These are phyloP conservation scores for Monodelphis domestica DNA, from an alignment of 2,797 vertebrate species.

Conservation along the genomic window DNA sequence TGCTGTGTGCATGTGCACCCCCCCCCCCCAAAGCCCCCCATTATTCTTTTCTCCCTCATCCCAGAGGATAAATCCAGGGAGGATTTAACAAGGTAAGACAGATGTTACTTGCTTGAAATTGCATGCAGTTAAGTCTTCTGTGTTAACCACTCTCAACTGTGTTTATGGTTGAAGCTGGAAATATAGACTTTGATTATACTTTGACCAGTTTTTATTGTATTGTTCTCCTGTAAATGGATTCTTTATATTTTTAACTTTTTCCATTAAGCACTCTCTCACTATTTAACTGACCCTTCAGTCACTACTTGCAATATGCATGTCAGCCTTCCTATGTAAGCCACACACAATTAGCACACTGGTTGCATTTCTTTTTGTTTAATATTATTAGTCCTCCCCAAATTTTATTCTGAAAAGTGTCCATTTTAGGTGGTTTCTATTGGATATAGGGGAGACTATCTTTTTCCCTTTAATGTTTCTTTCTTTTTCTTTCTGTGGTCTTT, in stretches of 20 bases:
- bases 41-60: neutral
- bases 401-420: neutral
- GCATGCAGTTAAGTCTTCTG: conserved; percentile 39
- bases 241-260: conserved; percentile 52
- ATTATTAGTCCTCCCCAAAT: neutral
- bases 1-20: no score
- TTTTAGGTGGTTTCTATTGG: conserved; percentile 49
- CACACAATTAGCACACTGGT: neutral
- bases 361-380: conserved; percentile 16
- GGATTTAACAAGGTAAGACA: neutral
- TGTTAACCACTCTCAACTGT: conserved; percentile 68
- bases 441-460: neutral
- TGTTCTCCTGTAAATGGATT: conserved; percentile 51
- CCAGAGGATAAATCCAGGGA: conserved; percentile 21
- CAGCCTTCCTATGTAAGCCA: conserved; percentile 3
- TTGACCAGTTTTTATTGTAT: conserved; percentile 44
- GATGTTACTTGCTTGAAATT: conserved; percentile 62
- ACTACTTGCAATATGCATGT: neutral
- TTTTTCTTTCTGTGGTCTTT: neutral
- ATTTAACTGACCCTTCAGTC: conserved; percentile 62
- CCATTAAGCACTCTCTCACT: conserved; percentile 57
- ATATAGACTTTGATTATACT: conserved; percentile 60
- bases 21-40: no score
- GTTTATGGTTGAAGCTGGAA: conserved; percentile 69
- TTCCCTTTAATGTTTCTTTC: conserved; percentile 41